Conservation (phyloP, 1,140 invertebrate species). For the Drosophila elegans region DNA sequence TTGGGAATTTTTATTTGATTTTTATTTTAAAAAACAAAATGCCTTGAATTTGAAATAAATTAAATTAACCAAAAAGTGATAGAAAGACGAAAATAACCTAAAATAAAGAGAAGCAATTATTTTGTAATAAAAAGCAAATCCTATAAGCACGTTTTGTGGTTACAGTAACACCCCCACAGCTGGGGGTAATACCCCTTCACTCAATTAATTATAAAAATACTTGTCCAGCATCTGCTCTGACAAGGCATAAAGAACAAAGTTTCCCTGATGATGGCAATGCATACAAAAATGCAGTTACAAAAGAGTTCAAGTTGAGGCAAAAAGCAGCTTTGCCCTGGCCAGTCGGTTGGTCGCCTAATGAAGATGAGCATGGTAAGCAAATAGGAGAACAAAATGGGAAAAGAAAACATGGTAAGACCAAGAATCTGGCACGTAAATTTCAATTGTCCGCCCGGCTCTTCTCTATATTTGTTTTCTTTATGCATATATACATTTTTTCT, state of each 20-base stretch:
- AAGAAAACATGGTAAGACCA: slow-evolving; percentile 62
- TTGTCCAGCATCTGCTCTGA: slow-evolving; percentile 7
- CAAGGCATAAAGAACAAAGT: slow-evolving; percentile 15
- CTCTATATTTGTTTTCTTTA: slow-evolving; percentile 16
- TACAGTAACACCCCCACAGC: neutral
- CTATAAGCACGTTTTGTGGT: neutral
- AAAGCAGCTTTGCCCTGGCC: slow-evolving; percentile 37
- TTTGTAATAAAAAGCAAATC: no score
- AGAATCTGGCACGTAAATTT: slow-evolving; percentile 71
- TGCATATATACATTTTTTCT: slow-evolving; percentile 1
- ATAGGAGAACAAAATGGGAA: slow-evolving; percentile 20
- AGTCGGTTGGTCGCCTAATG: slow-evolving; percentile 54
- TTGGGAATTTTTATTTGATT: neutral
- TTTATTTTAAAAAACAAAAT: neutral
- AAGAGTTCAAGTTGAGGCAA: slow-evolving; percentile 46
- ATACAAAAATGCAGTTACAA: slow-evolving; percentile 29
- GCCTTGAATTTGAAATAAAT: no score
- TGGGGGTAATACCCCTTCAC: slow-evolving; percentile 6
- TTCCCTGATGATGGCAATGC: slow-evolving; percentile 41
- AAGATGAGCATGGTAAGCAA: slow-evolving; percentile 50
- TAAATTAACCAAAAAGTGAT: no score
- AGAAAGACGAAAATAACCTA: no score
- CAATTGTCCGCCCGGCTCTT: slow-evolving; percentile 68
- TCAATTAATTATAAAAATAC: slow-evolving; percentile 38
- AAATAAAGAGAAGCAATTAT: no score